Base-by-base conservation (phyloP, 1,140 invertebrate genomes). In the Littorina saxatilis region DNA sequence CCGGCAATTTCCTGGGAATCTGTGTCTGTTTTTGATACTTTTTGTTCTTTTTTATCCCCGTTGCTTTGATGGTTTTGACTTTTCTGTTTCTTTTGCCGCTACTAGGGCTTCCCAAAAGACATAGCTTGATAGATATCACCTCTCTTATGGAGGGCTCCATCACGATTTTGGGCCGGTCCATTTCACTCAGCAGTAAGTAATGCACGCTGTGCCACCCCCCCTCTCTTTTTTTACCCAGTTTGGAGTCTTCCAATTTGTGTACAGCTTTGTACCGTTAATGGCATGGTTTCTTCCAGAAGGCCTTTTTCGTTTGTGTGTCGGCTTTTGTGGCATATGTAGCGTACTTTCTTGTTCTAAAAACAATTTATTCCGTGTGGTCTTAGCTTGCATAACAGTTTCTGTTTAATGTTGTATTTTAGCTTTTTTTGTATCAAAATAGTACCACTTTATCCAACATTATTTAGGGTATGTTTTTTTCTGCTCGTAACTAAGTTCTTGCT, bases 181-280 rank as follows among this genome's bases (percentile, higher is more conserved):
- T 87, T 66, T 86, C 86, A 23, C 80, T 87, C 40, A 87, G 84
- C 81, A 88, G 87, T 88, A 87, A 88, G 87, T 88, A 82, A 75
- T 5, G 75, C 66, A 39, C 9, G 29, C 70, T 73, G 70, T 50
- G n/a, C 58, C 47, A 50, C 32, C 52, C 40, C 40, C 47, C 3
- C 11, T n/a, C n/a, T n/a, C n/a, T n/a, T n/a, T 58, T 73, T 27
- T n/a, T 47, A 73, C 27, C 35, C 58, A 47, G 27, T 43, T 66
- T 79, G 17, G 66, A 39, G 1, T 68, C 15, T 68, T 39, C 35
- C 35, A 32, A 20, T 35, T 68, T 68, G 13, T 68, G 35, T 68
- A 35, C 29, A n/a, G n/a, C 35, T 68, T 68, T 68, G 66, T 68
- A 68, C 39, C 40, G 40, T 27, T 47, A 75, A 77, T 17, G 61